A percentile compares a stretch with the other conserved stretches of the same genome.
Conservation (phyloP, 2,797 vertebrate genomes). For the Protonibea diacanthus region DNA sequence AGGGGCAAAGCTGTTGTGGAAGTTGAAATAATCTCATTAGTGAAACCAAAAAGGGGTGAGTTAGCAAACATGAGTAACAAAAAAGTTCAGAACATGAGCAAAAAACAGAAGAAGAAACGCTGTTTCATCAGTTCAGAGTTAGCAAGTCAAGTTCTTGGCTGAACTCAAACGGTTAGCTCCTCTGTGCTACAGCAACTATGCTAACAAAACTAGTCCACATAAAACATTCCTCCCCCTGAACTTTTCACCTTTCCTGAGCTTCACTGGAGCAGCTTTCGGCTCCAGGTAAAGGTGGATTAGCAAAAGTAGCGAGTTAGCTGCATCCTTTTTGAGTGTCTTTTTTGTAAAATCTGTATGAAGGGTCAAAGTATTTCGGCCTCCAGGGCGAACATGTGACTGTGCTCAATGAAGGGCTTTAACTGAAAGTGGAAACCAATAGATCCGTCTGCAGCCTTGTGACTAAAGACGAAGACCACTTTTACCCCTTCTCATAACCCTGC, state of each 20-base stretch:
- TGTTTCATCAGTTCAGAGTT: background rate
- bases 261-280: background rate
- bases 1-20: constrained; percentile 13
- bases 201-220: too few species aligned
- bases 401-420: constrained; percentile 41
- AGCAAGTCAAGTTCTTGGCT: background rate
- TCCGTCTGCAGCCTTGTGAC: constrained; percentile 37
- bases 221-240: too few species aligned
- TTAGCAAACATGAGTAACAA: background rate
- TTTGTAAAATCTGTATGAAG: constrained; percentile 6
- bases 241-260: background rate
- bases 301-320: background rate
- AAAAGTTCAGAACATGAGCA: background rate
- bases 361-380: constrained; percentile 20
- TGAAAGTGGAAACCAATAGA: constrained; percentile 38
- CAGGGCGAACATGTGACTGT: constrained; percentile 37
- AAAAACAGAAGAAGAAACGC: too few species aligned
- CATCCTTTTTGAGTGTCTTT: background rate
- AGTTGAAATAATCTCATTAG: constrained; percentile 11
- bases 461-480: background rate
- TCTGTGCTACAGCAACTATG: background rate
- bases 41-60: background rate
- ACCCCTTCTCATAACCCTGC: background rate
- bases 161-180: background rate
- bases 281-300: background rate